Conservation (phyloP, 2,113 vertebrate species). For the Dicaeum eximium region DNA sequence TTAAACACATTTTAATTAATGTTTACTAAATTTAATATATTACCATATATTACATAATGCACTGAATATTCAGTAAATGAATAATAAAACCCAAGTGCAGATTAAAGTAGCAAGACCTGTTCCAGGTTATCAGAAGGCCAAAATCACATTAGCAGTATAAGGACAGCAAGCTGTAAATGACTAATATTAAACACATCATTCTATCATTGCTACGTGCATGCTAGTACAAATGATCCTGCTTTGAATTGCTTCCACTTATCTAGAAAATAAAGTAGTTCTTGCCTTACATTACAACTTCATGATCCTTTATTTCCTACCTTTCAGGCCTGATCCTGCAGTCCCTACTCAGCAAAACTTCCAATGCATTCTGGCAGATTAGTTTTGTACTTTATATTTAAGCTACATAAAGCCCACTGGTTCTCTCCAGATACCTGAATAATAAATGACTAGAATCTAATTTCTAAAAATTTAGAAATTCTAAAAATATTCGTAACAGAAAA, state of each 20-base stretch:
- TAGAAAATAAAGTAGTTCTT: background rate
- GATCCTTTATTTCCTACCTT: constrained; percentile 20
- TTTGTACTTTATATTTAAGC: background rate
- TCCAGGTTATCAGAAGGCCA: background rate
- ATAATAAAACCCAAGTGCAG: background rate
- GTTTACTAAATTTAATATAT: background rate
- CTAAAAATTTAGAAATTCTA: background rate
- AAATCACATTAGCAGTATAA: background rate
- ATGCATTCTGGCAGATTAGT: background rate
- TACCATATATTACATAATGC: constrained; percentile 10
- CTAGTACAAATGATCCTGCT: background rate
- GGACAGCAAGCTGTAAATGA: background rate
- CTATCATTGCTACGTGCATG: background rate
- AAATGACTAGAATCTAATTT: background rate
- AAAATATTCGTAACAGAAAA: background rate
- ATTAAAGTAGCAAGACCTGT: background rate
- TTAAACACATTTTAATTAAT: background rate
- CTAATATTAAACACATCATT: background rate
- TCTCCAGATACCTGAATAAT: background rate
- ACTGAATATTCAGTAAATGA: constrained; percentile 22
- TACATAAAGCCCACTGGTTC: background rate
- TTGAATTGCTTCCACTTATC: background rate
- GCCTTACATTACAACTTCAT: background rate
- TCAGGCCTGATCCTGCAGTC: constrained; percentile 63
- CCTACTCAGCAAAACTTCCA: constrained; percentile 45